These are phyloP conservation scores for Axis porcinus DNA, from an alignment of 2,113 vertebrate species.

Conservation along the genomic window DNA sequence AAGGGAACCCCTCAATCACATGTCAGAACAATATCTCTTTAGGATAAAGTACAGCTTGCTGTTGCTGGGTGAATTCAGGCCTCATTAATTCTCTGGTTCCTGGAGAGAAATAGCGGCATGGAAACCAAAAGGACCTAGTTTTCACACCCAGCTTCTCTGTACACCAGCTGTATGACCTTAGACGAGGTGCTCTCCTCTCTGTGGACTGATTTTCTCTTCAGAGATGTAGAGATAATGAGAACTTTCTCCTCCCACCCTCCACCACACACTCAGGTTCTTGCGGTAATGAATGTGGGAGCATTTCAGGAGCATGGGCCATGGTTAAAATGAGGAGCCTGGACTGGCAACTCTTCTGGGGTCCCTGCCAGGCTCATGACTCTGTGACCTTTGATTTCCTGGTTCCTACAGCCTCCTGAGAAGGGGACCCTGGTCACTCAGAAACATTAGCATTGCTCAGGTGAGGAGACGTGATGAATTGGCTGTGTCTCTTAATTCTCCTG, in stretches of 20 bases:
- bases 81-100: not conserved
- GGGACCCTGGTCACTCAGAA: not conserved
- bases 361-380: not conserved
- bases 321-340: not conserved
- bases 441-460: not conserved
- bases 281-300: not conserved
- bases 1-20: not conserved
- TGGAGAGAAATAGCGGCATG: not conserved
- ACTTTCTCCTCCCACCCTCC: not conserved
- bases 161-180: fast-evolving
- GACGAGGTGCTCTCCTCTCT: not conserved
- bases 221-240: no score
- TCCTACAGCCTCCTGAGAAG: not conserved
- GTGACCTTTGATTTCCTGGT: not conserved
- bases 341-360: not conserved
- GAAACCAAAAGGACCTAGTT: not conserved
- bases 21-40: not conserved
- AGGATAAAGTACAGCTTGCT: not conserved
- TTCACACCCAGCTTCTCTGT: not conserved
- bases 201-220: not conserved
- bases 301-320: fast-evolving
- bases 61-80: not conserved
- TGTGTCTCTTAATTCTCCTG: not conserved
- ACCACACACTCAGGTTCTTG: no score
- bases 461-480: not conserved